phyloP scores from a whole-genome alignment of 2,888 invertebrate genomes.

The Amphiduros pacificus region DNA sequence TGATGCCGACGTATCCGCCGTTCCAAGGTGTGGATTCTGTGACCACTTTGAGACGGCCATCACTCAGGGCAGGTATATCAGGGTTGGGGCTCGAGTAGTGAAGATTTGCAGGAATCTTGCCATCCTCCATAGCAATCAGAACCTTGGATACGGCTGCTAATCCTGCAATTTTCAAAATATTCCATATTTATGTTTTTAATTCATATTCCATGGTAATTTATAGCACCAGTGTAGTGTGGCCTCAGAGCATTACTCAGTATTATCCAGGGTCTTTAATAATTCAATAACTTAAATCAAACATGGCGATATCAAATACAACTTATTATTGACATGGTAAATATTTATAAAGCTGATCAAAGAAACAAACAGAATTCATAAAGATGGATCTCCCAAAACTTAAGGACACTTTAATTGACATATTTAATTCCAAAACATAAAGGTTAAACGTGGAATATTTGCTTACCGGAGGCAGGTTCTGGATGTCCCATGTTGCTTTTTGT shows the following conservation, averaged over 20 bases:
- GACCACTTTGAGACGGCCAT: constrained; percentile 82
- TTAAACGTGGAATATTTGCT: constrained; percentile 2
- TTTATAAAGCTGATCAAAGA: too few relatives aligned
- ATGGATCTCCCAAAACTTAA: too few relatives aligned
- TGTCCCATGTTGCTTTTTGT: constrained; percentile 99
- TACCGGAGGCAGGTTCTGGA: constrained; percentile 76
- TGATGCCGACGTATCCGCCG: constrained; percentile 89
- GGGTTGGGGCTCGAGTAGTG: constrained; percentile 85
- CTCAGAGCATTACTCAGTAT: too few relatives aligned
- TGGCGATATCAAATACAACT: too few relatives aligned
- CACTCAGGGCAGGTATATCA: constrained; percentile 85
- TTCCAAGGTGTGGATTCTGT: constrained; percentile 80
- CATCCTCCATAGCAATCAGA: constrained; percentile 88
- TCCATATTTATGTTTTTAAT: too few relatives aligned
- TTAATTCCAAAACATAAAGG: not conserved
- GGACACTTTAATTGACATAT: not conserved
- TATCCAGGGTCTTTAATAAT: too few relatives aligned
- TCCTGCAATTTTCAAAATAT: constrained; percentile 61
- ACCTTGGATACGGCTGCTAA: constrained; percentile 89
- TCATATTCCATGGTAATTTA: too few relatives aligned
- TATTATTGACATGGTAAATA: too few relatives aligned
- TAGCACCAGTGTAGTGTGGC: too few relatives aligned
- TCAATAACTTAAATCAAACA: too few relatives aligned
- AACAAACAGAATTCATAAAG: too few relatives aligned
- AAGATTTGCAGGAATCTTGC: constrained; percentile 86